phyloP scores from a whole-genome alignment of 2,797 vertebrate species.

The Hippopotamyrus pictus region DNA sequence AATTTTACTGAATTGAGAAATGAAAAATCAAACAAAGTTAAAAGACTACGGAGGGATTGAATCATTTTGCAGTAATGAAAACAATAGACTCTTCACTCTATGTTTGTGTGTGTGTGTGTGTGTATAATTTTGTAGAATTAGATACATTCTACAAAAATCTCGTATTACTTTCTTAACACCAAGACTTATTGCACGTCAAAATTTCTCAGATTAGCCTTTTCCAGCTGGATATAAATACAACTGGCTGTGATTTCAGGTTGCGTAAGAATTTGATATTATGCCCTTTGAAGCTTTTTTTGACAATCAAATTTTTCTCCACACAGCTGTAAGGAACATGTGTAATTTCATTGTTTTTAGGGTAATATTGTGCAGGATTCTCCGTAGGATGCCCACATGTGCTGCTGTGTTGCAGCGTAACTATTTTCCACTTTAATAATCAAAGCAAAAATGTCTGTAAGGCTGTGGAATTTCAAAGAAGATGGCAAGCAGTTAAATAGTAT shows the following conservation, averaged over 20 bases:
- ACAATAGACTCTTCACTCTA: background rate
- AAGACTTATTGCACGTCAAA: background rate
- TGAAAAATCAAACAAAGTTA: background rate
- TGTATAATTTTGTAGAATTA: background rate
- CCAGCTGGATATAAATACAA: background rate
- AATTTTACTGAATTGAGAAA: background rate
- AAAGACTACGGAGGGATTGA: background rate
- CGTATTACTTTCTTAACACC: background rate
- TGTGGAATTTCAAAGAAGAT: background rate
- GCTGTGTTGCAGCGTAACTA: background rate
- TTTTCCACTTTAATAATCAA: background rate
- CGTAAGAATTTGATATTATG: background rate
- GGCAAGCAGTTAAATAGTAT: background rate
- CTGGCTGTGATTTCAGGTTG: background rate
- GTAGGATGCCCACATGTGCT: background rate
- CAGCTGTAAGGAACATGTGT: slow-evolving; percentile 52
- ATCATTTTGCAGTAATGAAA: background rate
- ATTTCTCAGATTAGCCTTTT: background rate
- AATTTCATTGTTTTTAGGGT: slow-evolving; percentile 6
- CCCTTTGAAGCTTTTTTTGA: background rate
- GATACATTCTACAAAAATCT: background rate
- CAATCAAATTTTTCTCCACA: slow-evolving; percentile 16
- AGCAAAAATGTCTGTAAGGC: background rate
- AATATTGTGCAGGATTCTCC: background rate
- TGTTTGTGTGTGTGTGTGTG: too few relatives aligned